phyloP scores from a whole-genome alignment of 2,113 vertebrate genomes.

The Xerus inauris region DNA sequence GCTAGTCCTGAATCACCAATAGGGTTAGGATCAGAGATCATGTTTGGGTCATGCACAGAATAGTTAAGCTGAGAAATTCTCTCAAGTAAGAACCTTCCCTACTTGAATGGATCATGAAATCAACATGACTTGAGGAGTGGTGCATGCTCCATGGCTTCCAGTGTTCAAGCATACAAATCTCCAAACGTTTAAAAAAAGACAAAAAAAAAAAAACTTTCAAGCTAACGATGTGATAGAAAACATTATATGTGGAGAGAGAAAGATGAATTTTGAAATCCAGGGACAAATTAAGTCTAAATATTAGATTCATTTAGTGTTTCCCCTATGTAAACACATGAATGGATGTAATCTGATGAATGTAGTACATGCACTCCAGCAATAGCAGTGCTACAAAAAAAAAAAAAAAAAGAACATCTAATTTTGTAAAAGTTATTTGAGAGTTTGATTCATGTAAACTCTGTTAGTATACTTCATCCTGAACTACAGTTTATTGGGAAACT shows the following conservation, averaged over 20 bases:
- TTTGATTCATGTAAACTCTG: constrained; percentile 38
- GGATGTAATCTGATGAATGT: not conserved
- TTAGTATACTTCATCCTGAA: not conserved
- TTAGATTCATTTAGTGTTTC: not conserved
- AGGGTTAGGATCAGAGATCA: not conserved
- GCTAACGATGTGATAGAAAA: not conserved
- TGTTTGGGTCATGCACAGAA: not conserved
- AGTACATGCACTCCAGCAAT: not conserved
- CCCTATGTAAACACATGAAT: constrained; percentile 21
- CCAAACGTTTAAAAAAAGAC: not conserved
- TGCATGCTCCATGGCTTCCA: not conserved
- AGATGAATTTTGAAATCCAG: constrained; percentile 1
- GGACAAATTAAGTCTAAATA: not conserved
- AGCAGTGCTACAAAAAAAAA: not conserved
- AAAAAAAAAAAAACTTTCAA: not conserved
- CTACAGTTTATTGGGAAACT: not conserved
- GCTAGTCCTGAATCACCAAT: not conserved
- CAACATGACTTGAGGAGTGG: not conserved
- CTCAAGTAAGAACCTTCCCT: not conserved
- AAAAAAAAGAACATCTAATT: constrained; percentile 17
- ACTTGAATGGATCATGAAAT: not conserved
- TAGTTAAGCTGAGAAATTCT: not conserved
- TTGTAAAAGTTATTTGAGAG: not conserved
- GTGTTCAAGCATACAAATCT: constrained; percentile 15
- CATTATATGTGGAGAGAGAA: not conserved